phyloP scores from a whole-genome alignment of 2,113 vertebrate genomes.

The Garra rufa region DNA sequence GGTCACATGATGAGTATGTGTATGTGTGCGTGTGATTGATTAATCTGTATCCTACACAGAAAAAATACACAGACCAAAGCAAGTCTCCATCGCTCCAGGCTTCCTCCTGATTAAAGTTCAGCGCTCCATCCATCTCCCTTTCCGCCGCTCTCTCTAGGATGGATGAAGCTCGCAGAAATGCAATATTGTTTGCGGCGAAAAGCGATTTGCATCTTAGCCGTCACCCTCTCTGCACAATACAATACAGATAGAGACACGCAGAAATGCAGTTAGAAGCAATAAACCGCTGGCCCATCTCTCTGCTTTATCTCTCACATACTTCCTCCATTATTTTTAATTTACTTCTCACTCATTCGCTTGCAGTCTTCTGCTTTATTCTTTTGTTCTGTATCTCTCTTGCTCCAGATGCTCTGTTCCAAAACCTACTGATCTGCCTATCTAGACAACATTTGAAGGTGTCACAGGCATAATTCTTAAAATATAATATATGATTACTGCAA shows the following conservation, averaged over 20 bases:
- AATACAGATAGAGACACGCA: conserved; percentile 37
- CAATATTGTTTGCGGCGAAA: conserved; percentile 58
- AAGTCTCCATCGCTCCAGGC: conserved; percentile 67
- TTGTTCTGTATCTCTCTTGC: conserved; percentile 48
- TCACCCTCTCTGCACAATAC: conserved; percentile 46
- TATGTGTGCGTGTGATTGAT: conserved; percentile 76
- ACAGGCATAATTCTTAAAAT: no score
- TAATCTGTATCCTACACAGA: conserved; percentile 80
- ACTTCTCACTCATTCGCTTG: conserved; percentile 12
- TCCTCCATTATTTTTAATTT: conserved; percentile 40
- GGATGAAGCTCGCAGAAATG: conserved; percentile 55
- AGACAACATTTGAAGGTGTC: neutral
- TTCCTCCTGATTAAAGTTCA: conserved; percentile 81
- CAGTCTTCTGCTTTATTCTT: conserved; percentile 45
- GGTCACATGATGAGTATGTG: conserved; percentile 69
- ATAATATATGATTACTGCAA: no score
- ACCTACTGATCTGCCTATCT: neutral
- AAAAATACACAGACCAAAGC: conserved; percentile 50
- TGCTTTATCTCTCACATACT: conserved; percentile 48
- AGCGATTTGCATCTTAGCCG: conserved; percentile 67
- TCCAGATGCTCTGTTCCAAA: conserved; percentile 9
- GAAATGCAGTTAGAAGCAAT: conserved; percentile 57
- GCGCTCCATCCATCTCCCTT: conserved; percentile 78
- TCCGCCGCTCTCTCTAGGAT: conserved; percentile 52
- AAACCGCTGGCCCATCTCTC: conserved; percentile 55